Evolutionary conservation across 2,113 vertebrate species (phyloP).

Genomic region (Brachyhypopomus occidentalis): DNA sequence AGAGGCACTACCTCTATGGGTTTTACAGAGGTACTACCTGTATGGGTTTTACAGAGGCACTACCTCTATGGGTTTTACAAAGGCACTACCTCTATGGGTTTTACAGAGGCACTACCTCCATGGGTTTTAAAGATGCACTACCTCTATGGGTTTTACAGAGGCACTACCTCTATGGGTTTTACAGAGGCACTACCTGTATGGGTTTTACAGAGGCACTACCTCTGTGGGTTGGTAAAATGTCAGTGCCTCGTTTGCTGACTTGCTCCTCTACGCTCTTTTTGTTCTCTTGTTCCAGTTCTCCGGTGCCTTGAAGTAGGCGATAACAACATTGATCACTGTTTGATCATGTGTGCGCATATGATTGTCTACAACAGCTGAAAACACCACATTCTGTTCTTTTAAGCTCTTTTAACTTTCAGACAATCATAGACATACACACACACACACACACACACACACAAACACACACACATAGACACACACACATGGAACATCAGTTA

Average conservation of each 20-base stretch:
- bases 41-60: too few species aligned
- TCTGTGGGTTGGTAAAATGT: not conserved
- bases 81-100: too few species aligned
- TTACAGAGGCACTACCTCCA: too few species aligned
- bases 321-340: not conserved
- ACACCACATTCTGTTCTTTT: not conserved
- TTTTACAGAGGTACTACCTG: too few species aligned
- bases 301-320: not conserved
- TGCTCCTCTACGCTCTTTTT: not conserved
- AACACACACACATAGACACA: slow-evolving; percentile 8
- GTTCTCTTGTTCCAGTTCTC: not conserved
- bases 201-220: too few species aligned
- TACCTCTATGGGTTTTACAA: too few species aligned
- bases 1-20: too few species aligned
- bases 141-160: too few species aligned
- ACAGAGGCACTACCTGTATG: too few species aligned
- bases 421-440: slow-evolving; percentile 24
- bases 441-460: slow-evolving; percentile 21
- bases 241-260: not conserved
- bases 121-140: too few species aligned
- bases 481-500: slow-evolving; percentile 16
- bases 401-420: not conserved
- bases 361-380: not conserved
- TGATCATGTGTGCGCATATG: too few species aligned
- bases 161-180: too few species aligned